These are phyloP conservation scores for Pediacus dermestoides DNA, from an alignment of 2,888 invertebrate species.

Conservation along the genomic window DNA sequence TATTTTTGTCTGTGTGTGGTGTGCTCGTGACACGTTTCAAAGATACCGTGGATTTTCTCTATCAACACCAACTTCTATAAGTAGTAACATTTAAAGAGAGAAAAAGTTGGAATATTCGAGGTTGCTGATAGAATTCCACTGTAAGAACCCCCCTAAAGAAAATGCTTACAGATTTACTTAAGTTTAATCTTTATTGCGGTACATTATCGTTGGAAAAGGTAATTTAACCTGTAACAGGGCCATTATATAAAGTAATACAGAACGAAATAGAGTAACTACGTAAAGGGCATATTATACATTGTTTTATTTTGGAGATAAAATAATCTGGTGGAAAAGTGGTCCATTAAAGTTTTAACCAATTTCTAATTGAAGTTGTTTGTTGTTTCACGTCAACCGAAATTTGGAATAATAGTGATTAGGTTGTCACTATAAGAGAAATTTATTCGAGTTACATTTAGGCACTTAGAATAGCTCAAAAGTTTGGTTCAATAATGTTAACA, in stretches of 20 bases:
- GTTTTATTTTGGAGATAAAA: too few species aligned
- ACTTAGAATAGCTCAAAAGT: too few species aligned
- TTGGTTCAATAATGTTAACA: too few species aligned
- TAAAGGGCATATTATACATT: too few species aligned
- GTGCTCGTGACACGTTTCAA: not conserved
- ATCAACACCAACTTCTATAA: not conserved
- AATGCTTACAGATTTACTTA: conserved; percentile 6
- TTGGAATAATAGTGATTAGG: too few species aligned
- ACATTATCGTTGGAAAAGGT: conserved; percentile 10
- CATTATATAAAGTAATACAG: conserved; percentile 6
- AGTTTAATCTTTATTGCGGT: conserved; percentile 9
- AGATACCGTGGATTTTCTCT: not conserved
- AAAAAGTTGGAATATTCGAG: not conserved
- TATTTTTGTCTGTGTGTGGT: not conserved
- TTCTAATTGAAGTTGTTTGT: too few species aligned
- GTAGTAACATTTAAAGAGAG: not conserved
- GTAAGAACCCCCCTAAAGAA: conserved; percentile 1
- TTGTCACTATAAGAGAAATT: too few species aligned
- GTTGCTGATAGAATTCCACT: too few species aligned
- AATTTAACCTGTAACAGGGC: conserved; percentile 7
- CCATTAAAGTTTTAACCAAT: too few species aligned
- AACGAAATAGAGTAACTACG: conserved; percentile 3
- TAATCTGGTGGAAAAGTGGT: too few species aligned
- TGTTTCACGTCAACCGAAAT: too few species aligned
- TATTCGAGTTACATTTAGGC: too few species aligned